A percentile compares a stretch with the other conserved stretches of the same genome.
phyloP scores from a whole-genome alignment of 1,140 invertebrate genomes.

The Sinella curviseta region DNA sequence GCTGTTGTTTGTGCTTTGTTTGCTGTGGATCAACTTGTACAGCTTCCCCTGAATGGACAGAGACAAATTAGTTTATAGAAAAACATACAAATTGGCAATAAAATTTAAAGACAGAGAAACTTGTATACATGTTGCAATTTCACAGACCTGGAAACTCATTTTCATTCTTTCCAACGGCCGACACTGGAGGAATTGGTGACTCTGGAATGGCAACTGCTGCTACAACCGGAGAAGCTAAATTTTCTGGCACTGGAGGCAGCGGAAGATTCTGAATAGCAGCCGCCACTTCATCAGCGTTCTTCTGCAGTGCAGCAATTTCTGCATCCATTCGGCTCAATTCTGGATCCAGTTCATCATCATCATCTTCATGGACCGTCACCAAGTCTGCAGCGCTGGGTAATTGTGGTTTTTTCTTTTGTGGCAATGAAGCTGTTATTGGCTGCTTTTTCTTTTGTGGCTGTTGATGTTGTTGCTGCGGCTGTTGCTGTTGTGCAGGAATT shows the following conservation, averaged over 20 bases:
- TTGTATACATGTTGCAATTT: no score
- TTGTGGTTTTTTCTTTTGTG: background rate
- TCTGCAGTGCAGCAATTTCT: background rate
- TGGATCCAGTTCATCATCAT: conserved; percentile 3
- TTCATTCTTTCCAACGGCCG: background rate
- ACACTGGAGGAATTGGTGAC: background rate
- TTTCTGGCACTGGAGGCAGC: background rate
- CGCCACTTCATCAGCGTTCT: background rate
- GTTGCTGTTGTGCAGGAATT: background rate
- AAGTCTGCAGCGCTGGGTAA: background rate
- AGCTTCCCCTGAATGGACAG: background rate
- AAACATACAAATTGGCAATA: background rate
- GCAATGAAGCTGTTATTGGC: background rate
- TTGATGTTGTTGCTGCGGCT: conserved; percentile 1
- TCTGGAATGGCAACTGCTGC: background rate
- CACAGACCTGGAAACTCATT: background rate
- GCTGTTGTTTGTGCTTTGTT: background rate
- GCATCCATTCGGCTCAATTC: conserved; percentile 3
- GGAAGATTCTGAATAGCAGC: background rate
- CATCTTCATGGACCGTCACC: background rate
- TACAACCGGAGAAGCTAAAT: background rate
- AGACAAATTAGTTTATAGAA: background rate
- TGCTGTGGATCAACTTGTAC: background rate
- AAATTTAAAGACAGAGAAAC: no score
- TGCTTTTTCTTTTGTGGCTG: background rate